Conservation (phyloP, 1,140 invertebrate genomes). For the Araneus ventricosus region DNA sequence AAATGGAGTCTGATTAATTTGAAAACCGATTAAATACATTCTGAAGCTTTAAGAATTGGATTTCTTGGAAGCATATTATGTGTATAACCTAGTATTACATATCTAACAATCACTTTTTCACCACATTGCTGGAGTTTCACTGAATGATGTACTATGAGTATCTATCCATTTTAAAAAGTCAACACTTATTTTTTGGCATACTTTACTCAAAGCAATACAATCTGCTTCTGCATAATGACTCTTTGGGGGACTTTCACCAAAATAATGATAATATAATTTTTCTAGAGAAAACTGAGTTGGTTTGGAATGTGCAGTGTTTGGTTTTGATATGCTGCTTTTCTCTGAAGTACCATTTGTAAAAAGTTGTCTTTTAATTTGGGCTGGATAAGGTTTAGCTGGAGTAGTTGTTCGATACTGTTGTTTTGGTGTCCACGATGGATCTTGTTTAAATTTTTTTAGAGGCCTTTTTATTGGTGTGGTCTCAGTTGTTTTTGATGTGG, state of each 20-base stretch:
- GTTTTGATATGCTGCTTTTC: not conserved
- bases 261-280: constrained; percentile 71
- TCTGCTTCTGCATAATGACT: constrained; percentile 73
- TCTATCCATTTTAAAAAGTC: constrained; percentile 77
- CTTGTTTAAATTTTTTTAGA: not conserved
- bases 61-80: no score
- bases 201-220: constrained; percentile 65
- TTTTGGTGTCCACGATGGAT: constrained; percentile 32
- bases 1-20: no score
- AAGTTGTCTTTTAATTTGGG: constrained; percentile 12
- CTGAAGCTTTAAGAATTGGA: no score
- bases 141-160: constrained; percentile 52
- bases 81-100: no score
- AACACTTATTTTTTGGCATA: constrained; percentile 64
- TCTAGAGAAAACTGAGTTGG: constrained; percentile 27
- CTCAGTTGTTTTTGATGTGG: not conserved
- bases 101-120: constrained; percentile 2
- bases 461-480: not conserved
- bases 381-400: not conserved
- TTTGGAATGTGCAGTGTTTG: not conserved
- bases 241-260: constrained; percentile 34
- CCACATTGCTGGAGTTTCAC: constrained; percentile 61
- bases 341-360: not conserved
- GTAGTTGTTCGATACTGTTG: not conserved
- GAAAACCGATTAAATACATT: no score